A percentile compares a stretch with the other conserved stretches of the same genome.
phyloP scores from a whole-genome alignment of 2,888 invertebrate genomes.

The Noctua comes region DNA sequence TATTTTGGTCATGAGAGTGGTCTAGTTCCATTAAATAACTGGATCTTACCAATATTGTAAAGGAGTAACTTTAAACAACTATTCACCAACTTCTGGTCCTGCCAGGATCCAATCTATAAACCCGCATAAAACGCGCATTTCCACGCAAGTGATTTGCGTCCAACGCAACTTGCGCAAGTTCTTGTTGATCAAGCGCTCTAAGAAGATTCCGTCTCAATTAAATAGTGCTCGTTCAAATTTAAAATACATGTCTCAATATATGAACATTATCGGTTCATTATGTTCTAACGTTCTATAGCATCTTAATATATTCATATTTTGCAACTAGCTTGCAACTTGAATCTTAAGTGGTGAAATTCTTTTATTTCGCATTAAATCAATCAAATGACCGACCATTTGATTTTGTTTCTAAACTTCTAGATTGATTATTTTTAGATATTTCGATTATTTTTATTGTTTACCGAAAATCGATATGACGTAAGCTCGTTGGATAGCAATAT shows the following conservation, averaged over 20 bases:
- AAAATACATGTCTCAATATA: conserved; percentile 53
- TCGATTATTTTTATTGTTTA: not conserved
- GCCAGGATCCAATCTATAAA: conserved; percentile 24
- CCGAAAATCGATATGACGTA: not conserved
- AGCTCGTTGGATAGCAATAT: conserved; percentile 1
- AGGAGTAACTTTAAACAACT: not conserved
- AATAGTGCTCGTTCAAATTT: conserved; percentile 42
- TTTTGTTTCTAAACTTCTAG: conserved; percentile 21
- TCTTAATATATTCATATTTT: conserved; percentile 48
- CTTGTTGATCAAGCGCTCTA: conserved; percentile 47
- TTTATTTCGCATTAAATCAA: conserved; percentile 39
- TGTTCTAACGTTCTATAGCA: conserved; percentile 40
- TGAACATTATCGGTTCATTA: conserved; percentile 16
- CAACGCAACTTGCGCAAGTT: conserved; percentile 52
- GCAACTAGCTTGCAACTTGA: conserved; percentile 46
- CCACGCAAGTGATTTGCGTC: conserved; percentile 40
- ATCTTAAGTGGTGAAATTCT: conserved; percentile 35
- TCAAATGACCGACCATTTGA: conserved; percentile 14
- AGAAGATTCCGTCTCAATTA: conserved; percentile 54
- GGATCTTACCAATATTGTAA: not conserved
- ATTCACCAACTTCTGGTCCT: conserved; percentile 6
- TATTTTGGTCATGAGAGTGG: not conserved
- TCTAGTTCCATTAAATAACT: not conserved
- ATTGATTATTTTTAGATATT: not conserved
- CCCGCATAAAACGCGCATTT: conserved; percentile 14